Evolutionary conservation across 2,888 invertebrate species (phyloP).

Genomic region (Aelia acuminata): DNA sequence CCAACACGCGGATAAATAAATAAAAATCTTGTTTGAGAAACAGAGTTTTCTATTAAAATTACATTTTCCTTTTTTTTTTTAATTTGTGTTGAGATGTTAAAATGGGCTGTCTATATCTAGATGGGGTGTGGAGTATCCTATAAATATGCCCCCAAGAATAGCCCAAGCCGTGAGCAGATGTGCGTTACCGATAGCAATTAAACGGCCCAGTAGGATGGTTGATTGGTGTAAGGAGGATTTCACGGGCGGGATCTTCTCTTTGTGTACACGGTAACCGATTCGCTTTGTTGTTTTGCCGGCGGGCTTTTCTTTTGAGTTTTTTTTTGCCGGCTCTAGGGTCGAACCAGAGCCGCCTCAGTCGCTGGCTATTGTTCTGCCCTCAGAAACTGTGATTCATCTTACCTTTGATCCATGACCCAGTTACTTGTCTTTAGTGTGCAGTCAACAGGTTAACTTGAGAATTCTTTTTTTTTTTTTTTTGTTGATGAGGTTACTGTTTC

Average conservation of each 20-base stretch:
- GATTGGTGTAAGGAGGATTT: constrained; percentile 53
- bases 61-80: neutral
- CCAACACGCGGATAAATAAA: neutral
- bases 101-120: neutral
- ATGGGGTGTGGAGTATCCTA: neutral
- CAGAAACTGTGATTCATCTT: constrained; percentile 47
- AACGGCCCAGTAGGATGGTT: constrained; percentile 49
- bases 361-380: constrained; percentile 50
- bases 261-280: constrained; percentile 53
- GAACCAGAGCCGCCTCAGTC: constrained; percentile 45
- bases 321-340: constrained; percentile 38
- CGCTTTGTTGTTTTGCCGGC: constrained; percentile 57
- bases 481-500: constrained; percentile 30
- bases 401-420: constrained; percentile 57
- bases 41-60: neutral
- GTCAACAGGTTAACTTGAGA: constrained; percentile 29
- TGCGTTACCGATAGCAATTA: constrained; percentile 55
- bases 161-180: constrained; percentile 7
- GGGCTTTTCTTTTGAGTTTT: constrained; percentile 31
- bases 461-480: constrained; percentile 13
- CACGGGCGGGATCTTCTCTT: constrained; percentile 33
- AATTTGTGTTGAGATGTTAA: neutral
- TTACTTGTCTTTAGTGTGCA: constrained; percentile 35
- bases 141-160: constrained; percentile 30
- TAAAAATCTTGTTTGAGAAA: neutral